A percentile compares a stretch with the other conserved stretches of the same genome.
Conservation (phyloP, 2,888 invertebrate genomes). For the Mylabris sibirica region DNA sequence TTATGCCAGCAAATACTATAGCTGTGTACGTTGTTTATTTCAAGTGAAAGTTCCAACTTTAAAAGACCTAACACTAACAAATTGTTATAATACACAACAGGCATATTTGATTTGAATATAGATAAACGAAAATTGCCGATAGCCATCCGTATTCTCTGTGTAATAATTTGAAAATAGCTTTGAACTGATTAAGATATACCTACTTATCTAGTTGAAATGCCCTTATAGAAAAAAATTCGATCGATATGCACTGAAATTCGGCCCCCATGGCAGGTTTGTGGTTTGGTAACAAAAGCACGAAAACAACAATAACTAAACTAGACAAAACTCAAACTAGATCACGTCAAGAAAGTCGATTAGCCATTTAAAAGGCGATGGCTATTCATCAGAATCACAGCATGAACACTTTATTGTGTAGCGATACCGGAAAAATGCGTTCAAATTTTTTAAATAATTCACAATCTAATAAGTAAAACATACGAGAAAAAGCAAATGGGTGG, state of each 20-base stretch:
- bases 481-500: neutral
- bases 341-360: slow-evolving; percentile 18
- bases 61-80: slow-evolving; percentile 5
- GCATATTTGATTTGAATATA: neutral
- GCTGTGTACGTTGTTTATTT: neutral
- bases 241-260: neutral
- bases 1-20: slow-evolving; percentile 15
- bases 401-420: neutral
- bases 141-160: neutral
- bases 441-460: neutral
- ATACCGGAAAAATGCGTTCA: neutral
- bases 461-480: neutral
- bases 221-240: neutral
- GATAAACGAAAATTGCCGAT: slow-evolving; percentile 6
- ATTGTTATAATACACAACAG: slow-evolving; percentile 4
- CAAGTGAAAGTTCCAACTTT: slow-evolving; percentile 11
- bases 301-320: slow-evolving; percentile 6
- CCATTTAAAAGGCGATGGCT: slow-evolving; percentile 12
- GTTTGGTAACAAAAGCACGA: slow-evolving; percentile 12
- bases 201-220: neutral
- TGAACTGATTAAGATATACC: neutral
- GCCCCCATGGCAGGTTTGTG: slow-evolving; percentile 10
- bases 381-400: slow-evolving; percentile 22
- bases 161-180: neutral
- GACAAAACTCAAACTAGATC: slow-evolving; percentile 15